Conservation (phyloP, 2,888 invertebrate species). For the Drosophila maculinotata region DNA sequence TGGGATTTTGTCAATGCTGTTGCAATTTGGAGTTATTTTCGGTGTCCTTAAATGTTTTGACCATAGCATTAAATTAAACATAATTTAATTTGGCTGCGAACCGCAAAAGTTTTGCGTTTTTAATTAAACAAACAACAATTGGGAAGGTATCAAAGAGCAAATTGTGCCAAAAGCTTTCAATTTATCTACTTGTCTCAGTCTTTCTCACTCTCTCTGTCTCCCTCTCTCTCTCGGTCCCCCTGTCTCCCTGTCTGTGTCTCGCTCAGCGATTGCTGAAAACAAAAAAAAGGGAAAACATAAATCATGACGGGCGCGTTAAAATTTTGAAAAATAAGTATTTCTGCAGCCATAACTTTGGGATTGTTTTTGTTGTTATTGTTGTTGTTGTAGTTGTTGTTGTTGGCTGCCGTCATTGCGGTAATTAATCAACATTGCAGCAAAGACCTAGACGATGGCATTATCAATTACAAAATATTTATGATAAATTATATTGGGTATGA, state of each 20-base stretch:
- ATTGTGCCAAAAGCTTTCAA: conserved; percentile 52
- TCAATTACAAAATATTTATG: conserved; percentile 73
- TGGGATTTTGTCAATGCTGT: background rate
- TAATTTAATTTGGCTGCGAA: conserved; percentile 70
- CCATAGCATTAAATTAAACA: conserved; percentile 71
- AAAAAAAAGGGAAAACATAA: conserved; percentile 54
- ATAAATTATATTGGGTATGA: conserved; percentile 67
- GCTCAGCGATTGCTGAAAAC: conserved; percentile 13
- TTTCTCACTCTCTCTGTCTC: background rate
- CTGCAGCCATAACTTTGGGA: conserved; percentile 65
- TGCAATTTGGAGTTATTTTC: background rate
- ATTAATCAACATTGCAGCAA: conserved; percentile 69
- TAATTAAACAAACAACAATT: conserved; percentile 73
- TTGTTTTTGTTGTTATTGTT: conserved; percentile 34
- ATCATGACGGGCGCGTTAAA: conserved; percentile 60
- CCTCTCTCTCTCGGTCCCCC: background rate
- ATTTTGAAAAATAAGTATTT: conserved; percentile 70
- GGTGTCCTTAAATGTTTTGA: conserved; percentile 20
- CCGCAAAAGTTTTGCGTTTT: conserved; percentile 72
- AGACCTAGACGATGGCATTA: conserved; percentile 71
- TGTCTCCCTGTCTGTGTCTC: conserved; percentile 1
- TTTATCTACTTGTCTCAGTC: conserved; percentile 34
- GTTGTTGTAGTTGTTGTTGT: conserved; percentile 34
- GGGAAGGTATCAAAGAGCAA: conserved; percentile 61
- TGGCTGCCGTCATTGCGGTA: conserved; percentile 65